A percentile compares a stretch with the other conserved stretches of the same genome.
Evolutionary conservation across 2,113 vertebrate genomes (phyloP).

Genomic region (Brachypteracias leptosomus): DNA sequence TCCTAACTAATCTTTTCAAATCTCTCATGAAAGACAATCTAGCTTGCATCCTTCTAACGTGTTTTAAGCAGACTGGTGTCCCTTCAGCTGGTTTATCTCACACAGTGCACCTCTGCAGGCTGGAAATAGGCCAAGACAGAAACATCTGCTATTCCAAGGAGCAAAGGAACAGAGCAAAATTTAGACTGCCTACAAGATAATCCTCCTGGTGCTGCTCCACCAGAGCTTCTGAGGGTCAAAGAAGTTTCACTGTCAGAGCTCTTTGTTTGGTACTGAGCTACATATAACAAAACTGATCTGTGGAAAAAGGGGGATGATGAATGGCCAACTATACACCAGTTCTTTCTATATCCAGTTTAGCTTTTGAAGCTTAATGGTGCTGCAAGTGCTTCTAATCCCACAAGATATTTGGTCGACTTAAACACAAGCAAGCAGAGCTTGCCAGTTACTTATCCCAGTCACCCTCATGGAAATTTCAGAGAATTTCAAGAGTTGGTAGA

Average conservation of each 20-base stretch:
- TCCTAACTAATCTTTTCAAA: slow-evolving; percentile 35
- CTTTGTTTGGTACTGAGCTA: neutral
- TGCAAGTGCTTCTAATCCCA: neutral
- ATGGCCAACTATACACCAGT: neutral
- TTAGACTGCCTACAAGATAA: neutral
- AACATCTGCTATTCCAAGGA: neutral
- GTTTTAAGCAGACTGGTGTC: neutral
- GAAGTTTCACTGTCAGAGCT: neutral
- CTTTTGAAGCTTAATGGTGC: neutral
- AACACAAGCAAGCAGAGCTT: neutral
- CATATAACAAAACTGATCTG: neutral
- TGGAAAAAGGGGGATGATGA: neutral
- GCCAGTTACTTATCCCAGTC: neutral
- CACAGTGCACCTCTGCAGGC: neutral
- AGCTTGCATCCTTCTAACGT: neutral
- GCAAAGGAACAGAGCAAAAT: neutral
- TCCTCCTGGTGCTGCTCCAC: neutral
- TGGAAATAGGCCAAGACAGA: slow-evolving; percentile 2
- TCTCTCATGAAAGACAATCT: slow-evolving; percentile 28
- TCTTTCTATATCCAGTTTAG: neutral
- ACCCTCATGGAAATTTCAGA: neutral
- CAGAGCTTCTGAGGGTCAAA: neutral
- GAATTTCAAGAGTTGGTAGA: neutral
- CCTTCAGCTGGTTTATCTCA: slow-evolving; percentile 16
- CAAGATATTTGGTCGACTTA: neutral